These are phyloP conservation scores for Leiothrix lutea DNA, from an alignment of 2,113 vertebrate species.

Conservation along the genomic window DNA sequence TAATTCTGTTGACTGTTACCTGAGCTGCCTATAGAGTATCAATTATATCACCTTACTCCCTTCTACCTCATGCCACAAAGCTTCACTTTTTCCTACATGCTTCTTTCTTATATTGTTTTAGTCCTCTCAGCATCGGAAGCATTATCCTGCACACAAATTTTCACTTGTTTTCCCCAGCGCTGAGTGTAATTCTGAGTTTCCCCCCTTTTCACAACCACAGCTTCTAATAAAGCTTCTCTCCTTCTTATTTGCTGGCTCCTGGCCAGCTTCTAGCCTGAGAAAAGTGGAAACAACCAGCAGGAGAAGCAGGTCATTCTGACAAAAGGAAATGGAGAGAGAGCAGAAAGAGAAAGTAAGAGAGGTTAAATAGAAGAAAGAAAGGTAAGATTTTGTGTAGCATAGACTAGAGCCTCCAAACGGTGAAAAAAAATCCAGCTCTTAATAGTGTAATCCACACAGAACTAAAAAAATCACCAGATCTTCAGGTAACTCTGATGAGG, in stretches of 20 bases:
- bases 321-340: constrained; percentile 12
- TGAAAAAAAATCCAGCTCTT: neutral
- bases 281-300: constrained; percentile 50
- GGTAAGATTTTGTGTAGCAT: neutral
- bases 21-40: neutral
- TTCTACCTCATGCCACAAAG: neutral
- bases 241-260: constrained; percentile 26
- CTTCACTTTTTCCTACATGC: neutral
- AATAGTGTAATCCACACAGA: neutral
- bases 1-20: constrained; percentile 12
- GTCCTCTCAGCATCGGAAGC: neutral
- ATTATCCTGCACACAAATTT: neutral
- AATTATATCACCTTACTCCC: neutral
- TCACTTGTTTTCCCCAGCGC: neutral
- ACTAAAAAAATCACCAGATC: neutral
- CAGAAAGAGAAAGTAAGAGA: constrained; percentile 35
- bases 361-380: neutral
- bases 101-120: neutral
- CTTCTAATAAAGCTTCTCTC: neutral
- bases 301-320: constrained; percentile 58
- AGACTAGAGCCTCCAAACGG: neutral
- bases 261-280: constrained; percentile 55
- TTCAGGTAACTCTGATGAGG: constrained; percentile 1
- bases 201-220: neutral
- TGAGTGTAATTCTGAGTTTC: neutral